Conservation (phyloP, 1,140 invertebrate species). For the Galendromus occidentalis region DNA sequence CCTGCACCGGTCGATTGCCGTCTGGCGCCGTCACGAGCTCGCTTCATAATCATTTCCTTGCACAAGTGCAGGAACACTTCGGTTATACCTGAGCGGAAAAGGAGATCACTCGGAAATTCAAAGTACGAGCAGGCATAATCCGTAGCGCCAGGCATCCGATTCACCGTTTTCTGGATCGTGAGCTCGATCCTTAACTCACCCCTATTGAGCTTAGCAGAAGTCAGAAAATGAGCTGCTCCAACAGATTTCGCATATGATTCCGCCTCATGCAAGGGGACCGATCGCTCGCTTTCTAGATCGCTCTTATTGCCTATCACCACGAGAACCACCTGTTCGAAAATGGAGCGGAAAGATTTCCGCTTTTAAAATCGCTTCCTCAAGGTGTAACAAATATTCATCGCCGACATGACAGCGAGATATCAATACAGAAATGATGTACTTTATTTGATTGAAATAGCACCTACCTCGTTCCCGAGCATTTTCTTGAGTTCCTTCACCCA, state of each 20-base stretch:
- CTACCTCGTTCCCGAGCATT: conserved; percentile 82
- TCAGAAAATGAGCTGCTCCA: conserved; percentile 79
- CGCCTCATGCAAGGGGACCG: conserved; percentile 60
- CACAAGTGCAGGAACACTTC: conserved; percentile 21
- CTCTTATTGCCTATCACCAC: conserved; percentile 94
- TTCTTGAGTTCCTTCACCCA: conserved; percentile 95
- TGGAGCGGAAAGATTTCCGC: neutral
- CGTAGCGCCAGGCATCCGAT: too few relatives aligned
- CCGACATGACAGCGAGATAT: neutral
- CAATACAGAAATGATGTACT: neutral
- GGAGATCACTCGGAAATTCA: neutral
- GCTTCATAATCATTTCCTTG: conserved; percentile 19
- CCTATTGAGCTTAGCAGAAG: conserved; percentile 81
- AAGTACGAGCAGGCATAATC: neutral
- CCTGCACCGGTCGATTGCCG: conserved; percentile 6
- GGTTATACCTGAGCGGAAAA: conserved; percentile 26
- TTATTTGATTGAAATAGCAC: conserved; percentile 23
- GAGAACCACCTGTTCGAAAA: conserved; percentile 28
- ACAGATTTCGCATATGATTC: conserved; percentile 62
- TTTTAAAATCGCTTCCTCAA: neutral
- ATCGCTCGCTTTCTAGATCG: conserved; percentile 76
- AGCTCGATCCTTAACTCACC: conserved; percentile 34
- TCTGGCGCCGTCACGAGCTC: conserved; percentile 19
- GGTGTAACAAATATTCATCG: neutral
- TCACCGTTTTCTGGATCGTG: too few relatives aligned